A percentile compares a stretch with the other conserved stretches of the same genome.
Evolutionary conservation across 23 tunicate species (phyloP).

Genomic region (Ciona savignyi): DNA sequence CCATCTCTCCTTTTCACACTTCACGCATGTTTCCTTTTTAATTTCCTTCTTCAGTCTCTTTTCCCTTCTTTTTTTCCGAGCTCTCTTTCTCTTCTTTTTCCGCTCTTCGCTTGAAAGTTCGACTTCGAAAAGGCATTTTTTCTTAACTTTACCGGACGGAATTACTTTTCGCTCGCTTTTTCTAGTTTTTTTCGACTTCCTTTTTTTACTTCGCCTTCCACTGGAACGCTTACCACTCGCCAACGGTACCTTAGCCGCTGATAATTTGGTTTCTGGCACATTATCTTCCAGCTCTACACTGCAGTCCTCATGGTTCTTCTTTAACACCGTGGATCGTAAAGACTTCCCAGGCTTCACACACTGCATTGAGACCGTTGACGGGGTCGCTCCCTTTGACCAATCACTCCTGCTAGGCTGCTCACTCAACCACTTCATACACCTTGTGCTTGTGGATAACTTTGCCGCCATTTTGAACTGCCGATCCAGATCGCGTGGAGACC

Average conservation of each 20-base stretch:
- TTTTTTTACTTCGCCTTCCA: neutral
- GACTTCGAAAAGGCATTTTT: too few relatives aligned
- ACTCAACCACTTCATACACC: neutral
- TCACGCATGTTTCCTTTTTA: neutral
- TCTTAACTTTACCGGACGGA: too few relatives aligned
- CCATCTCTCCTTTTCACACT: neutral
- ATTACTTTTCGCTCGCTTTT: too few relatives aligned
- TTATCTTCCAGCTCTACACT: neutral
- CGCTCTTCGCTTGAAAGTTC: too few relatives aligned
- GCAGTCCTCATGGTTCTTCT: neutral
- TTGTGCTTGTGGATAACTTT: neutral
- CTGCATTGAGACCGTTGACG: neutral
- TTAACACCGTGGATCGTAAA: neutral
- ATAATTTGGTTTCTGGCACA: too few relatives aligned
- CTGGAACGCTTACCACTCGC: neutral
- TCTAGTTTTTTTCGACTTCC: too few relatives aligned
- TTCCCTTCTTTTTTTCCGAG: neutral
- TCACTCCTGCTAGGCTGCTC: neutral
- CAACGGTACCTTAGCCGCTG: neutral
- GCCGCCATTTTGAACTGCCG: neutral
- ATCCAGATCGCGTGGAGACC: too few relatives aligned
- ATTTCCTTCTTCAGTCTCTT: neutral
- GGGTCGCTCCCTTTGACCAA: conserved; percentile 5
- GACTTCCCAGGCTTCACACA: neutral
- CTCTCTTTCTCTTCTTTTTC: neutral